Conservation (phyloP, 2,797 vertebrate genomes). For the Notamacropus eugenii region DNA sequence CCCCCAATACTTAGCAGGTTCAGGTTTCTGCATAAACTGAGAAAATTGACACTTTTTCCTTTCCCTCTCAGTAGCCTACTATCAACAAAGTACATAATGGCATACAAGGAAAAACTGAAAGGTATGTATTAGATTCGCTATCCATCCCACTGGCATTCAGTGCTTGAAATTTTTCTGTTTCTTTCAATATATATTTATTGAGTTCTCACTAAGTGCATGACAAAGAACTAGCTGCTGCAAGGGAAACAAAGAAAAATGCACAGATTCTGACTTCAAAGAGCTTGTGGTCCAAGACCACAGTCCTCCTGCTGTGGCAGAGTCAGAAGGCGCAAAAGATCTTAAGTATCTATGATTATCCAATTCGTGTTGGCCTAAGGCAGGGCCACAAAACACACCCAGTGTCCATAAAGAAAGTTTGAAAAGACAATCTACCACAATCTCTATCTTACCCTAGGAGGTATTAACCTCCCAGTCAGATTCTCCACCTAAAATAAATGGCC, state of each 20-base stretch:
- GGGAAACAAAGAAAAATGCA: not conserved
- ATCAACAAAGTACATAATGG: slow-evolving; percentile 8
- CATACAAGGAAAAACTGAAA: slow-evolving; percentile 32
- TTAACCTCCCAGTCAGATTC: not conserved
- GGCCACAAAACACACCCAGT: not conserved
- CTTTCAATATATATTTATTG: not conserved
- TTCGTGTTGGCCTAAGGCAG: not conserved
- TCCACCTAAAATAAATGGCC: not conserved
- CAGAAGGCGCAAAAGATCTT: not conserved
- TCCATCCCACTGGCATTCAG: not conserved
- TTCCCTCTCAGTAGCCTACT: slow-evolving; percentile 29
- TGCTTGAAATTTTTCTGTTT: not conserved
- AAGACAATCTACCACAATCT: not conserved
- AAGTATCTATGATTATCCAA: not conserved
- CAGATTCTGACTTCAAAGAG: not conserved
- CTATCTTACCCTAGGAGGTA: not conserved
- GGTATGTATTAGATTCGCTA: not conserved
- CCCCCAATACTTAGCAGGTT: not conserved
- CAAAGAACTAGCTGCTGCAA: not conserved
- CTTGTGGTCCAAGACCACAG: not conserved
- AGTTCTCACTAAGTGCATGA: not conserved
- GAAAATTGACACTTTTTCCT: slow-evolving; percentile 19
- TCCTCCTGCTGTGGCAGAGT: not conserved
- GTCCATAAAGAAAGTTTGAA: not conserved
- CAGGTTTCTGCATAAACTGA: not conserved